phyloP scores from a whole-genome alignment of 2,113 vertebrate genomes.

The Myodes glareolus region DNA sequence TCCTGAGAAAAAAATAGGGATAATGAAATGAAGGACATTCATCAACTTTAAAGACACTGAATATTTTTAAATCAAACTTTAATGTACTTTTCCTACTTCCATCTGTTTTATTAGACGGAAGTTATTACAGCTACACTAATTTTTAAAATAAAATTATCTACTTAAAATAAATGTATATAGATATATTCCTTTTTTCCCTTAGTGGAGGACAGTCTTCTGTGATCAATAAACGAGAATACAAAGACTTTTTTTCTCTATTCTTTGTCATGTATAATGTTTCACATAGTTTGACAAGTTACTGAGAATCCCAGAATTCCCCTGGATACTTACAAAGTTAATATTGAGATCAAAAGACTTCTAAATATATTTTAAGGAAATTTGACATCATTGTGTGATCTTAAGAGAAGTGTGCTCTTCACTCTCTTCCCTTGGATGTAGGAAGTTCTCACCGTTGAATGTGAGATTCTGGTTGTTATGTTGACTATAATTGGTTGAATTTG shows the following conservation, averaged over 20 bases:
- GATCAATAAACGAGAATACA: background rate
- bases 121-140: background rate
- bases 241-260: background rate
- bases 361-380: background rate
- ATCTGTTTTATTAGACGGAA: conserved; percentile 7
- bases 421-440: background rate
- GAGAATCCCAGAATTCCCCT: background rate
- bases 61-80: background rate
- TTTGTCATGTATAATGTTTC: background rate
- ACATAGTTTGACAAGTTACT: background rate
- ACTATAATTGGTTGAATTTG: background rate
- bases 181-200: background rate
- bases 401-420: background rate
- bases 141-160: background rate
- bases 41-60: background rate
- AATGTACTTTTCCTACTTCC: background rate
- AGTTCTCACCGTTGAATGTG: background rate
- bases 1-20: background rate
- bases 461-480: background rate
- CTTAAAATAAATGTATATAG: background rate
- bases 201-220: background rate
- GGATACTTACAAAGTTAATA: background rate
- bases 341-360: background rate
- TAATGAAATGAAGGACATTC: background rate
- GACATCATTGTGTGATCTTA: background rate